Evolutionary conservation across 2,113 vertebrate genomes (phyloP), one percentile per base, ranked within the genome.

Genomic region (Takifugu bimaculatus): DNA sequence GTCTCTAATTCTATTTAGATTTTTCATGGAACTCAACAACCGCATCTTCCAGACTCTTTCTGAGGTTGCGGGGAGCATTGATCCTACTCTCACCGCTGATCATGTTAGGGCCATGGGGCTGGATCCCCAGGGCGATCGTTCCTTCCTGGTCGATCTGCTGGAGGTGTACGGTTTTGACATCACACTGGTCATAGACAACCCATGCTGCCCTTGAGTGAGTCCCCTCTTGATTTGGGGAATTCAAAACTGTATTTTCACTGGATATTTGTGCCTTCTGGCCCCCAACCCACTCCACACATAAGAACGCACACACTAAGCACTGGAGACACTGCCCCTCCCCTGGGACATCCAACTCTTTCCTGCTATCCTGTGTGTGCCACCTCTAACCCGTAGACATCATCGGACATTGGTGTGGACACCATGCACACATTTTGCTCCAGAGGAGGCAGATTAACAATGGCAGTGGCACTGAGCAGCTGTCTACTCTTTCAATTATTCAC

Each of bases 11-110:
- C 45, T 4, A 67, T 14, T 0, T n/a, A 99, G 97, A 85, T 99
- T 98, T 88, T 99, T 99, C 88, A 95, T 98, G 86, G 96, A 99
- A 82, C 93, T 96, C 64, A 99, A 99, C 80, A 97, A 98, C 87
- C 92, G 96, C 77, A 98, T 98, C 85, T 98, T 99, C 84, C 95
- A 99, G 91, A 98, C 92, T 0, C 73, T 99, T 77, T 83, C 93
- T 50, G 97, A 99, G 68, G 92, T 99, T 54, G 94, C 94, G 0
- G 91, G 89, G 43, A 97, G 96, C 78, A 75, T 91, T 2, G 96
- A 99, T 61, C 96, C 94, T 77, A 96, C 93, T 1, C 89, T 99
- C 63, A 98, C 97, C 0, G 90, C 92, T 0, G 96, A 99, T 60
- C 97, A 98, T 0, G 91, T 97, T 43, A 91, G 94, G 49, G 94